These are phyloP conservation scores for Cerceris ruficornis DNA, from an alignment of 2,888 invertebrate species.

Conservation along the genomic window DNA sequence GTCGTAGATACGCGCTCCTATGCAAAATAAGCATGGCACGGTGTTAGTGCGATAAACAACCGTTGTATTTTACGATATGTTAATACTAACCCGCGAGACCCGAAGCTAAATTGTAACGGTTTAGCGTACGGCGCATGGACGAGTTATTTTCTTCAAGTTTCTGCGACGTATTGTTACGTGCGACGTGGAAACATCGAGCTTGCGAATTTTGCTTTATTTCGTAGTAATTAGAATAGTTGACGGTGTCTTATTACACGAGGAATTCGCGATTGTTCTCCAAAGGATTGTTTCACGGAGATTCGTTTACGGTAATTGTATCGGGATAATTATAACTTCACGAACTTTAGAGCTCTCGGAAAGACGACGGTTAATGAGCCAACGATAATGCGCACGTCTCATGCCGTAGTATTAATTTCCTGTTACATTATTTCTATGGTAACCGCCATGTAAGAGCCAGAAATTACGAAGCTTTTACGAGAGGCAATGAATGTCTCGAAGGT, in stretches of 20 bases:
- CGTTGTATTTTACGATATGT: not conserved
- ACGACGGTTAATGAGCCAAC: constrained; percentile 33
- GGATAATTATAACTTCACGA: not conserved
- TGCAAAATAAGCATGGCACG: not conserved
- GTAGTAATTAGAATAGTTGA: no score
- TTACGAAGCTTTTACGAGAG: constrained; percentile 60
- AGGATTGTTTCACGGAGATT: no score
- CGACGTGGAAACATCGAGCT: no score
- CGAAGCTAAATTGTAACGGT: not conserved
- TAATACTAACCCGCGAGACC: not conserved
- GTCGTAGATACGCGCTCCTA: constrained; percentile 10
- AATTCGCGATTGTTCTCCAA: no score
- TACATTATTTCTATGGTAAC: constrained; percentile 50
- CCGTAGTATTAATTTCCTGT: constrained; percentile 57
- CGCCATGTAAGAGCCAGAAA: constrained; percentile 27
- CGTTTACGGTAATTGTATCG: constrained; percentile 1
- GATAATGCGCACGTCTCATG: constrained; percentile 38
- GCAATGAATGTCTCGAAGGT: constrained; percentile 55
- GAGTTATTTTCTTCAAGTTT: not conserved
- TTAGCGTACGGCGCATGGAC: not conserved
- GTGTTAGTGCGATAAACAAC: not conserved
- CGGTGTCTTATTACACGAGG: no score
- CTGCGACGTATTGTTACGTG: no score
- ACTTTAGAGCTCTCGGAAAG: constrained; percentile 8
- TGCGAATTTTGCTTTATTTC: no score